These are phyloP conservation scores for Micropoecilia bifurca DNA, from an alignment of 2,797 vertebrate genomes.

Conservation along the genomic window DNA sequence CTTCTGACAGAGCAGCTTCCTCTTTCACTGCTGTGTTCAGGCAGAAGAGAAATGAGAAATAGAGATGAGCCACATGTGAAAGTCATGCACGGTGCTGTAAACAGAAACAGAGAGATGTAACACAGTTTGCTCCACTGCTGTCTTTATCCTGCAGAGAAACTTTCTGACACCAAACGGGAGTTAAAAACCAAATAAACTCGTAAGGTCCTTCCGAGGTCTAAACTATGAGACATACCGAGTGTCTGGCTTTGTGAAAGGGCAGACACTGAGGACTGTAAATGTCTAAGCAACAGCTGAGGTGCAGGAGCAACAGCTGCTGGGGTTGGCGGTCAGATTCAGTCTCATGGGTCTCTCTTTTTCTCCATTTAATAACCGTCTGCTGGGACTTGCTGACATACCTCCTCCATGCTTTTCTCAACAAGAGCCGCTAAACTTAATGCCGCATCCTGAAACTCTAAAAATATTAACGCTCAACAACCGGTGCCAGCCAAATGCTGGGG, in stretches of 20 bases:
- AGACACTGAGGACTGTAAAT: conserved; percentile 37
- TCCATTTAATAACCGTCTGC: conserved; percentile 42
- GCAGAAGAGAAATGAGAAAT: conserved; percentile 3
- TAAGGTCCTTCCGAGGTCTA: neutral
- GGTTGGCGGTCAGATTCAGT: conserved; percentile 47
- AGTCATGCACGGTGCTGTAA: conserved; percentile 5
- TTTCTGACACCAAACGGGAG: conserved; percentile 23
- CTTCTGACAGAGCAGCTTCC: conserved; percentile 58
- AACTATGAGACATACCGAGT: conserved; percentile 33
- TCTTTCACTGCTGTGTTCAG: conserved; percentile 42
- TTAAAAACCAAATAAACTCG: conserved; percentile 39
- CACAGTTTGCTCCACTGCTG: neutral
- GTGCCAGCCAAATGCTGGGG: conserved; percentile 42
- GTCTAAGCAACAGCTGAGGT: conserved; percentile 70
- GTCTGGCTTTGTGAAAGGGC: conserved; percentile 35
- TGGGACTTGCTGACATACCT: conserved; percentile 56
- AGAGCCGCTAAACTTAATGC: conserved; percentile 79
- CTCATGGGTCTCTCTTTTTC: conserved; percentile 56
- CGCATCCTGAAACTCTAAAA: conserved; percentile 75
- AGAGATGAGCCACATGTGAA: neutral
- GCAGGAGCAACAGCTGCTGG: conserved; percentile 66
- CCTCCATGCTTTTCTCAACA: conserved; percentile 64
- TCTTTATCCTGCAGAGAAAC: conserved; percentile 8
- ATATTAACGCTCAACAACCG: conserved; percentile 79
- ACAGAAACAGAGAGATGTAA: conserved; percentile 12